phyloP scores from a whole-genome alignment of 2,888 invertebrate genomes.

The Athalia circularis region DNA sequence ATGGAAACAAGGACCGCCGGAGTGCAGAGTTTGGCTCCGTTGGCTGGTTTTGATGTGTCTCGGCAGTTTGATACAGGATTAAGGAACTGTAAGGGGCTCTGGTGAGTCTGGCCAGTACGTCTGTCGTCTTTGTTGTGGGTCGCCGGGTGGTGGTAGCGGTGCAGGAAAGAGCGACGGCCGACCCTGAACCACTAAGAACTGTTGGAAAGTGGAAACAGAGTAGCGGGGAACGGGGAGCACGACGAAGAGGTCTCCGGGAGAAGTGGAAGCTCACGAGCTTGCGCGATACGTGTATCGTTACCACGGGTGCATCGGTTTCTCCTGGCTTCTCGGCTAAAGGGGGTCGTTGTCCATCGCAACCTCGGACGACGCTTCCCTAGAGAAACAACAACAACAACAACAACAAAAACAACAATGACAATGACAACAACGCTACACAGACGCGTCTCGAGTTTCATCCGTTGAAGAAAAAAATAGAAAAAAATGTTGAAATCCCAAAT shows the following conservation, averaged over 20 bases:
- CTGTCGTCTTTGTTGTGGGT: slow-evolving; percentile 13
- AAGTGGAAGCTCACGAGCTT: slow-evolving; percentile 25
- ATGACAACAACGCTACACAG: neutral
- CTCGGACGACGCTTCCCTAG: slow-evolving; percentile 18
- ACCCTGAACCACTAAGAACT: slow-evolving; percentile 42
- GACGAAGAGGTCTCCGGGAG: slow-evolving; percentile 18
- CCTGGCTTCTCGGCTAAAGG: neutral
- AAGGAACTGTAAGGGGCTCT: neutral
- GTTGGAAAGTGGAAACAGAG: slow-evolving; percentile 36
- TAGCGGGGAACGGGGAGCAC: slow-evolving; percentile 14
- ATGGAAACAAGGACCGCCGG: too few relatives aligned
- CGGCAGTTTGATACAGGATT: too few relatives aligned
- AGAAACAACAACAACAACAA: slow-evolving; percentile 8
- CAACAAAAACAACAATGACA: neutral
- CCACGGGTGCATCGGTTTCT: slow-evolving; percentile 29
- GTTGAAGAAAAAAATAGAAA: too few relatives aligned
- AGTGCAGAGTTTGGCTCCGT: too few relatives aligned
- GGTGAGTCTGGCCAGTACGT: neutral
- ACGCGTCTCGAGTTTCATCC: too few relatives aligned
- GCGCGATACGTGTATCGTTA: slow-evolving; percentile 26
- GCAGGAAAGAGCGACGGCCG: slow-evolving; percentile 38
- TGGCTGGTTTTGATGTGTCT: too few relatives aligned
- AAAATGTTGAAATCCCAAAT: too few relatives aligned
- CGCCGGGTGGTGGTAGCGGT: neutral
- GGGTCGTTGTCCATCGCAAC: slow-evolving; percentile 39